These are phyloP conservation scores for Megalopta genalis DNA, from an alignment of 1,140 invertebrate genomes.

Conservation along the genomic window DNA sequence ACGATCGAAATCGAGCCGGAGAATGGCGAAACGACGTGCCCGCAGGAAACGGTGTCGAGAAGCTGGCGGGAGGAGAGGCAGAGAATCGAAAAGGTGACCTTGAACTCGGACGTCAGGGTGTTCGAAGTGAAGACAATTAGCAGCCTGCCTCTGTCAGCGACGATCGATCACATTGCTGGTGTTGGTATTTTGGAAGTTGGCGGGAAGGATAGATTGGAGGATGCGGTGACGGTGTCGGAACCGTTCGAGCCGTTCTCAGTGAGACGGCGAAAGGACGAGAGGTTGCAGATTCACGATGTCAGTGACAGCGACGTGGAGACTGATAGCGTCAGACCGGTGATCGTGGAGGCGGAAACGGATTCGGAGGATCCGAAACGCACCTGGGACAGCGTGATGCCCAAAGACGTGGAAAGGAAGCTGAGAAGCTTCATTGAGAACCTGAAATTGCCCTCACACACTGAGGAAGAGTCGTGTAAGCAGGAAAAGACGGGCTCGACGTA, in stretches of 20 bases:
- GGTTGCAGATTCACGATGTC: conserved; percentile 74
- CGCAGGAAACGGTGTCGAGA: not conserved
- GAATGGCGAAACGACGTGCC: not conserved
- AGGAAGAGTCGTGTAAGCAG: conserved; percentile 40
- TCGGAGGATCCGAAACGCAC: conserved; percentile 2
- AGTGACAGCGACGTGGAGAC: conserved; percentile 69
- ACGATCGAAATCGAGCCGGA: not conserved
- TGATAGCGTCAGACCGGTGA: conserved; percentile 39
- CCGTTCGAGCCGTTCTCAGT: conserved; percentile 66
- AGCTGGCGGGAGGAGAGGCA: conserved; percentile 36
- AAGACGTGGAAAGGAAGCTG: conserved; percentile 78
- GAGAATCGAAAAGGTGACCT: conserved; percentile 63
- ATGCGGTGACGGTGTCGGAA: conserved; percentile 67
- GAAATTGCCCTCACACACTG: conserved; percentile 78
- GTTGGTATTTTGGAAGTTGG: conserved; percentile 72
- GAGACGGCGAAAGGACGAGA: conserved; percentile 47
- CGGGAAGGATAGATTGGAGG: not conserved
- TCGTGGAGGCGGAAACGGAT: not conserved
- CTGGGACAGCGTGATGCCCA: conserved; percentile 70
- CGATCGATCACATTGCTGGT: conserved; percentile 68
- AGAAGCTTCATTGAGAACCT: conserved; percentile 82
- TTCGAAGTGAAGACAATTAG: conserved; percentile 71
- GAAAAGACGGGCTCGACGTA: conserved; percentile 63
- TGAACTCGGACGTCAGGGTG: conserved; percentile 56
- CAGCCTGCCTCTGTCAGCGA: conserved; percentile 67